Base-by-base conservation (phyloP, 2,888 invertebrate genomes). In the Leptinotarsa peninsularis region DNA sequence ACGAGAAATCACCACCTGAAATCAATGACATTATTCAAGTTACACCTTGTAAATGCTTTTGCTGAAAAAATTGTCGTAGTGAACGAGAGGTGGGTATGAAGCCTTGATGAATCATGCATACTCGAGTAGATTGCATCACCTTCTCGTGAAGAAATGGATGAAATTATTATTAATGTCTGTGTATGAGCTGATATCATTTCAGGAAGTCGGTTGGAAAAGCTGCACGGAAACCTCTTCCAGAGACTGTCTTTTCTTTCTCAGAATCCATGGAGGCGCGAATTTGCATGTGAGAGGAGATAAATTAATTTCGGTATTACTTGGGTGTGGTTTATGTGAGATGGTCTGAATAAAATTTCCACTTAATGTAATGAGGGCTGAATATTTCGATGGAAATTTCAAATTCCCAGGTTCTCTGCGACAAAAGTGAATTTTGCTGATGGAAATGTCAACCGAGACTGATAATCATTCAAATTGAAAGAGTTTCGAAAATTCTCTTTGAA, bases 161-260 rank as follows among this genome's bases (percentile, higher is more conserved):
- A 70, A 73, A 74, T 79, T 76, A 76, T 74, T 79, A 79, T 76
- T 76, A 76, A 76, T 75, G 67, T 73, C 72, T 71, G 73, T 71
- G 71, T 74, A 75, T 73, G 73, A 72, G 71, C 66, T 75, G 70
- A 75, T 76, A 71, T 67, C 49, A 66, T 73, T 71, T 70, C 17
- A 73, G 18, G 23, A 73, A 78, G 71, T 69, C 66, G 49, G 27
- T 63, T 76, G 67, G 71, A 71, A 72, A 67, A 49, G 75, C 58
- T 67, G 18, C 67, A 18, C 52, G 52, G 15, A n/a, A 33, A 21
- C 54, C 69, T 63, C 23, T 72, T 71, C 71, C 71, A 50, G 10
- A 43, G 2, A 43, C 43, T 43, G 43, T 10, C 43, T 10, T 43
- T 10, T 3, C 10, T 10, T 67, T 71, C 58, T 43, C 18, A 27